These are phyloP conservation scores for Nasonia vitripennis DNA, from an alignment of 1,140 invertebrate genomes.

Conservation along the genomic window DNA sequence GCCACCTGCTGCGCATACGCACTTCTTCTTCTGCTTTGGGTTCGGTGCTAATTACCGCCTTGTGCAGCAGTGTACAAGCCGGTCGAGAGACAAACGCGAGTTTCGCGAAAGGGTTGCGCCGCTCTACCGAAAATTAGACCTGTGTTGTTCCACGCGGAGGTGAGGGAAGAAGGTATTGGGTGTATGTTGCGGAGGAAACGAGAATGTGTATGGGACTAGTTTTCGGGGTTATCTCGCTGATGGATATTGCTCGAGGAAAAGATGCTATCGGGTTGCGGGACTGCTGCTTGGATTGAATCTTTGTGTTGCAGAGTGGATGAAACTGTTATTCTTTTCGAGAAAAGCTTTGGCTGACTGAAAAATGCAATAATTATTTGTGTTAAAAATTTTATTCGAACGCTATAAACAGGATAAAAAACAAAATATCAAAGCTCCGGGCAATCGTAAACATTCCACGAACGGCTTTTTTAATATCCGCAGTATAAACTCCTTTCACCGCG, in stretches of 20 bases:
- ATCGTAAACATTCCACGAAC: too few relatives aligned
- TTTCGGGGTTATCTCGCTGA: neutral
- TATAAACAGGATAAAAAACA: too few relatives aligned
- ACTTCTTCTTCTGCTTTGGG: neutral
- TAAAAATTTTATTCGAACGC: too few relatives aligned
- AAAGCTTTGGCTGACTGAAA: too few relatives aligned
- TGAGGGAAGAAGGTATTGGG: neutral
- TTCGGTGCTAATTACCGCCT: slow-evolving; percentile 48
- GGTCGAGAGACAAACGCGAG: neutral
- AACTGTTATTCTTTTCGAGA: too few relatives aligned
- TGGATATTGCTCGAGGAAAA: neutral
- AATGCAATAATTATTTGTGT: too few relatives aligned
- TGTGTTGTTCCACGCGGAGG: neutral
- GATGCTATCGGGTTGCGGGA: neutral
- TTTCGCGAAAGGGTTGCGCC: neutral
- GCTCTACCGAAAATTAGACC: neutral
- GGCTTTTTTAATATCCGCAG: too few relatives aligned
- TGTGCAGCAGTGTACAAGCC: neutral
- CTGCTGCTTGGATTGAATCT: neutral
- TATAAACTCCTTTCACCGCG: too few relatives aligned
- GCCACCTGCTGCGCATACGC: slow-evolving; percentile 45
- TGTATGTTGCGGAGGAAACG: neutral
- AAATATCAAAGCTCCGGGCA: too few relatives aligned
- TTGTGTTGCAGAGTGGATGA: too few relatives aligned
- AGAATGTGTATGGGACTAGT: neutral